A percentile compares a stretch with the other conserved stretches of the same genome.
These are phyloP conservation scores for Ericerus pela DNA, from an alignment of 1,140 invertebrate genomes.

Conservation along the genomic window DNA sequence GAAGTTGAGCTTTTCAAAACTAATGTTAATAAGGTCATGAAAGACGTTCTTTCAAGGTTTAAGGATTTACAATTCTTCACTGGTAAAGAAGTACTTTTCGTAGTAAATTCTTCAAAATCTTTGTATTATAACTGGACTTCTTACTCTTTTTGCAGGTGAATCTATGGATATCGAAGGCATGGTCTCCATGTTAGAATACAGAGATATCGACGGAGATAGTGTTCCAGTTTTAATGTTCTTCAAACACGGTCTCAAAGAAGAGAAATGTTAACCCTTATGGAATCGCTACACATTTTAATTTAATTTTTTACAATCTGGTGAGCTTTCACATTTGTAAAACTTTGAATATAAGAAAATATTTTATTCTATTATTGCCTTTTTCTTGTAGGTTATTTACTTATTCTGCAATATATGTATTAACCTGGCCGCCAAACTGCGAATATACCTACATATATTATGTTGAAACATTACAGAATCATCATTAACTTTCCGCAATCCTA, in stretches of 20 bases:
- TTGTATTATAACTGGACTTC: not conserved
- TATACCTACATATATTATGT: no score
- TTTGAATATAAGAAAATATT: no score
- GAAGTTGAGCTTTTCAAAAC: conserved; percentile 78
- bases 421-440: no score
- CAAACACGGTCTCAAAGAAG: conserved; percentile 86
- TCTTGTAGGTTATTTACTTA: no score
- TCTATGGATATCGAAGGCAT: conserved; percentile 87
- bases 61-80: conserved; percentile 91
- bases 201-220: conserved; percentile 66
- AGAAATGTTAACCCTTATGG: conserved; percentile 60
- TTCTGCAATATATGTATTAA: no score
- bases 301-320: no score
- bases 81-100: conserved; percentile 29
- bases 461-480: no score
- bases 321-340: no score
- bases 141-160: conserved; percentile 43
- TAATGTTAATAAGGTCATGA: conserved; percentile 91
- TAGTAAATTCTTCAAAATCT: not conserved
- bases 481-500: no score
- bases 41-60: conserved; percentile 78
- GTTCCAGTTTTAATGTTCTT: conserved; percentile 85
- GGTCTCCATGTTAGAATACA: conserved; percentile 84
- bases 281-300: no score
- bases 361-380: no score